These are phyloP conservation scores for Germaria angustata DNA, from an alignment of 2,888 invertebrate genomes.

Conservation along the genomic window DNA sequence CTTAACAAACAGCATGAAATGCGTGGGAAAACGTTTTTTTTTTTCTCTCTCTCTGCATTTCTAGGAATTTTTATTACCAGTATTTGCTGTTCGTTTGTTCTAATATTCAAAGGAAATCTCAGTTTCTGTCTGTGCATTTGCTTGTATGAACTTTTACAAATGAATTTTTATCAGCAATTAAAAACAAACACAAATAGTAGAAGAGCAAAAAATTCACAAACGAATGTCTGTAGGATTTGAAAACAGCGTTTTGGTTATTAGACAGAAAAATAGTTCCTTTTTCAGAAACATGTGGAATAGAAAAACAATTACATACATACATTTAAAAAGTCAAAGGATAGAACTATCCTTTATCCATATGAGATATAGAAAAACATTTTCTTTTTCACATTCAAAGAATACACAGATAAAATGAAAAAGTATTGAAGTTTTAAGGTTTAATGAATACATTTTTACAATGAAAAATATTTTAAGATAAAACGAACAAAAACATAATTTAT, in stretches of 20 bases:
- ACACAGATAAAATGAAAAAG: background rate
- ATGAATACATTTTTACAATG: background rate
- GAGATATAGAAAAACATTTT: background rate
- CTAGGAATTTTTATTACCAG: constrained; percentile 70
- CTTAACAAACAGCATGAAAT: constrained; percentile 28
- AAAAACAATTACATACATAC: constrained; percentile 6
- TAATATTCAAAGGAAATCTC: constrained; percentile 4
- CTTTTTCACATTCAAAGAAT: background rate
- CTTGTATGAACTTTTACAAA: constrained; percentile 18
- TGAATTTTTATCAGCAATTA: background rate
- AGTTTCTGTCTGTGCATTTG: background rate
- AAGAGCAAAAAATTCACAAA: background rate
- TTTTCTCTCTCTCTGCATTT: too few relatives aligned
- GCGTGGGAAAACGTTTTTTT: constrained; percentile 72
- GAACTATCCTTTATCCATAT: too few relatives aligned
- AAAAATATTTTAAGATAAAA: too few relatives aligned
- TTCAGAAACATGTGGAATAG: background rate
- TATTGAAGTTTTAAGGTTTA: background rate
- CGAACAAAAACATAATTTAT: too few relatives aligned
- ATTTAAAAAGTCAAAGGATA: constrained; percentile 10
- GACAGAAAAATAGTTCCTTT: background rate
- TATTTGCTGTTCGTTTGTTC: background rate
- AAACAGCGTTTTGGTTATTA: background rate
- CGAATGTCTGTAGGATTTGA: background rate
- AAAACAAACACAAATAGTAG: too few relatives aligned